Base-by-base conservation (phyloP, 1,140 invertebrate species). In the Potamilus streckersoni region DNA sequence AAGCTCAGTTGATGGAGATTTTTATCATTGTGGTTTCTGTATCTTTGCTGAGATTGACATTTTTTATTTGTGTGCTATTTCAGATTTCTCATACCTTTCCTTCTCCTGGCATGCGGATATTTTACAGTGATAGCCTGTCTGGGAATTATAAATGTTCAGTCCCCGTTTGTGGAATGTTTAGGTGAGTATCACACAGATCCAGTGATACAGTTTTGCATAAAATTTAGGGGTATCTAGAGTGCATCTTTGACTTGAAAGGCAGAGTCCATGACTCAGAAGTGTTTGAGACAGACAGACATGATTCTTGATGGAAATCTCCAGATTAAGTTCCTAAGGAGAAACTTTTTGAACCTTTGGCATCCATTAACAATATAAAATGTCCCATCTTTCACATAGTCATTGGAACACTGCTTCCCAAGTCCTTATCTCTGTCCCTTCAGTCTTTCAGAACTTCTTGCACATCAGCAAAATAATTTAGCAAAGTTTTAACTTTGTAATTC, bases 161-260 rank as follows among this genome's bases (percentile, higher is more conserved):
- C 90, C 61, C 87, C 88, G 19, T 90, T 90, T 85, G 88, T 85
- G 56, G 91, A 92, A 85, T 92, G 92, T 80, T 83, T 92, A 77
- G 89, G 92, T 92, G 86, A 89, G 88, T 89, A 66, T 71, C n/a
- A 60, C 17, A 61, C 20, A 8, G 14, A 61, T n/a, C 17, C 20
- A 31, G 31, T 16, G 0, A 49, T 69, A 31, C 31, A 69, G 27
- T 31, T 1, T 31, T 31, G 2, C 27, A 31, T 31, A 31, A 31
- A 31, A 31, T 31, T 31, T 31, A 31, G 2, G 27, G 27, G 27
- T 4, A 31, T 31, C 27, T 4, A 31, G 27, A 2, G 27, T 31
- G 27, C 4, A 31, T 31, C 27, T 31, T 31, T 31, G 27, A 31
- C 27, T 4, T 3, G 27, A 31, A 31, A 31, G 27, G 27, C 27